phyloP scores from a whole-genome alignment of 2,888 invertebrate species.

The Andrena trimmerana region DNA sequence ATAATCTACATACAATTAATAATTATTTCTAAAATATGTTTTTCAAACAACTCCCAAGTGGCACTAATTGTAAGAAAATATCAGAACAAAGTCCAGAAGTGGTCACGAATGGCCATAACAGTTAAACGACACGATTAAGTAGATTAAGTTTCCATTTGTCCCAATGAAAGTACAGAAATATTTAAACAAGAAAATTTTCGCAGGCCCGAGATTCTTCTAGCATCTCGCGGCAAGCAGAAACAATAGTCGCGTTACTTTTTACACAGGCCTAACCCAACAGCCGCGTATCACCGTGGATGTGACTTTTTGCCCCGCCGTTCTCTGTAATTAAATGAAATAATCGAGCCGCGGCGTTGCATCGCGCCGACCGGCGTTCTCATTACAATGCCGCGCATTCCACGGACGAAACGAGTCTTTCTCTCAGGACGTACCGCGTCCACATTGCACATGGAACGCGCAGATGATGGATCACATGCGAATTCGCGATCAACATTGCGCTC shows the following conservation, averaged over 20 bases:
- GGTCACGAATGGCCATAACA: too few species aligned
- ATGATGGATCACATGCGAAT: slow-evolving; percentile 52
- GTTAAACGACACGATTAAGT: too few species aligned
- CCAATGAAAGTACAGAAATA: not conserved
- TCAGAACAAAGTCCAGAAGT: not conserved
- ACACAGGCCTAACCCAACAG: not conserved
- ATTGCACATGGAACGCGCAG: slow-evolving; percentile 43
- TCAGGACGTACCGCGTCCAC: slow-evolving; percentile 46
- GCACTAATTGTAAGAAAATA: not conserved
- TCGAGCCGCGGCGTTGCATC: slow-evolving; percentile 60
- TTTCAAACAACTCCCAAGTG: too few species aligned
- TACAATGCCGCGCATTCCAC: slow-evolving; percentile 72
- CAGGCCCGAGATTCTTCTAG: too few species aligned
- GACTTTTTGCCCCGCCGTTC: slow-evolving; percentile 58
- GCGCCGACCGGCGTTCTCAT: slow-evolving; percentile 65
- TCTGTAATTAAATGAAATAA: slow-evolving; percentile 71
- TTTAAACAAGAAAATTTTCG: not conserved
- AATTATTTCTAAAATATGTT: too few species aligned
- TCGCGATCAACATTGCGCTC: slow-evolving; percentile 18
- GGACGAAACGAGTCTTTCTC: slow-evolving; percentile 68
- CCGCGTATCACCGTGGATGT: slow-evolving; percentile 47
- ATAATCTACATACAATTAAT: too few species aligned
- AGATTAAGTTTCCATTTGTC: too few species aligned
- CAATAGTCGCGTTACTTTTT: slow-evolving; percentile 37
- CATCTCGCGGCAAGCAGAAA: not conserved